Evolutionary conservation across 2,113 vertebrate genomes (phyloP).

Genomic region (Parus major): DNA sequence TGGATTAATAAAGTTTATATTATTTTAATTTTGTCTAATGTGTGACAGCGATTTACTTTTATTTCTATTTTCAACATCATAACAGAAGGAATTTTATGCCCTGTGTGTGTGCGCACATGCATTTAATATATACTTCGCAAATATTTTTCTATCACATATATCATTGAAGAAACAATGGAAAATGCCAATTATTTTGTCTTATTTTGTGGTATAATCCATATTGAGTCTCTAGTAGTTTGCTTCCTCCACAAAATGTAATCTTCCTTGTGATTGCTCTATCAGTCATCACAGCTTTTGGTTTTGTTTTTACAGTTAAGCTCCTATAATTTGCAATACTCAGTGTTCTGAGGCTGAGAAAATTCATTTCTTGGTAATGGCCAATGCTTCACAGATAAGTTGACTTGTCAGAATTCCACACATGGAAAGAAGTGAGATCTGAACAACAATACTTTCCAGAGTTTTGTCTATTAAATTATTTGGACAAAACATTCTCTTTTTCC

Average conservation of each 20-base stretch:
- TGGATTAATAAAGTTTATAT: neutral
- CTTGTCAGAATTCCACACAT: neutral
- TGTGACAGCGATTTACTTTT: neutral
- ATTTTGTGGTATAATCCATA: neutral
- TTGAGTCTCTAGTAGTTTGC: neutral
- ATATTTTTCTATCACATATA: neutral
- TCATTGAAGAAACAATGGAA: neutral
- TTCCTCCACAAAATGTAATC: neutral
- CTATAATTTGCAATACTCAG: neutral
- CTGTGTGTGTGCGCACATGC: fast-evolving
- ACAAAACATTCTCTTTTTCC: neutral
- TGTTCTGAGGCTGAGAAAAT: neutral
- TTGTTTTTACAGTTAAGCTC: neutral
- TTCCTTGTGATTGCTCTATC: neutral
- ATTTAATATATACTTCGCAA: neutral
- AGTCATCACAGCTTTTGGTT: neutral
- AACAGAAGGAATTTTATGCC: neutral
- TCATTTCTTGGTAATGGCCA: neutral
- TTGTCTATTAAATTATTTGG: neutral
- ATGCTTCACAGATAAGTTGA: neutral
- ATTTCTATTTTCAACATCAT: neutral
- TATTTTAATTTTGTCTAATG: neutral
- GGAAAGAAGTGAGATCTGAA: neutral
- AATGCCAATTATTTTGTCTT: neutral
- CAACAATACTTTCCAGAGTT: neutral